A percentile compares a stretch with the other conserved stretches of the same genome.
phyloP scores from a whole-genome alignment of 2,113 vertebrate genomes.

The Malurus alboscapulatus region DNA sequence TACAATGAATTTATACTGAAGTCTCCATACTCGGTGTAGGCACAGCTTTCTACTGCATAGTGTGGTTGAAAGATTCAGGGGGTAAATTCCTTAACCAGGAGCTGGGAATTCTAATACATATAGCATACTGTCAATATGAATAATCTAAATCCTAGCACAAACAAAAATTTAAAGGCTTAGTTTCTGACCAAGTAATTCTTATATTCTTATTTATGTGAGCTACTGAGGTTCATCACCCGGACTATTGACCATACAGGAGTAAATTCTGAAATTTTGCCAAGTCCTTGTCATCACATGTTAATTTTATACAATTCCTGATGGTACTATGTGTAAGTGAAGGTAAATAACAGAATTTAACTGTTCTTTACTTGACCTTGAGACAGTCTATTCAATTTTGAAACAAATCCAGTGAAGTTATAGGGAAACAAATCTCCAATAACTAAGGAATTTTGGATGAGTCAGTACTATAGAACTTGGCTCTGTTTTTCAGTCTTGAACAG shows the following conservation, averaged over 20 bases:
- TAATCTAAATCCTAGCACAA: background rate
- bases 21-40: background rate
- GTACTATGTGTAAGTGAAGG: background rate
- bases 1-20: background rate
- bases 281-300: background rate
- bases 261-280: background rate
- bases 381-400: background rate
- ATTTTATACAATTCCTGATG: background rate
- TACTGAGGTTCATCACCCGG: background rate
- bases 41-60: background rate
- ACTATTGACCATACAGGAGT: background rate
- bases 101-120: background rate
- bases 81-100: background rate
- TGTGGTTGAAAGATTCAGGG: background rate
- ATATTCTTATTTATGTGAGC: background rate
- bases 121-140: background rate
- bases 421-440: background rate
- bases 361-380: background rate
- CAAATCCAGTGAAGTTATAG: background rate
- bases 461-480: background rate
- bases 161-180: background rate
- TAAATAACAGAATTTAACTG: background rate
- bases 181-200: background rate
- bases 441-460: background rate
- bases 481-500: background rate